Base-by-base conservation (phyloP, 2,797 vertebrate species). In the Allobates femoralis region DNA sequence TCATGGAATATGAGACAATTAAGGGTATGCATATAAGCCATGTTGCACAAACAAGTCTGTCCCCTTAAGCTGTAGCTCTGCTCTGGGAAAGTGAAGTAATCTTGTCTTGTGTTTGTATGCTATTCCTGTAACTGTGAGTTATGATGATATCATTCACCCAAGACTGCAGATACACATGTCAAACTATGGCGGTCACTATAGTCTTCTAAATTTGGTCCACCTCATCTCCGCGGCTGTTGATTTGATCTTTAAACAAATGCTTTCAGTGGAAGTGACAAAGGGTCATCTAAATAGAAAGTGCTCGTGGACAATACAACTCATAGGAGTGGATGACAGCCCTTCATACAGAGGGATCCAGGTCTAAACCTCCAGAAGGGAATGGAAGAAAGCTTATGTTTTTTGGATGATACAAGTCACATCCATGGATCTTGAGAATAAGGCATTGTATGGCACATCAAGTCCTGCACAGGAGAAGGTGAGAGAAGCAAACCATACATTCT, bases 61-160 rank as follows among this genome's bases (percentile, higher is more conserved):
- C 71, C 32, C 60, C 71, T 88, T 85, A 0, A 5, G 58, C 34
- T 79, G 46, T 73, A 73, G 71, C 82, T 0, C 0, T 81, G 87
- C 37, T 84, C 58, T 84, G 2, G 19, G 86, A 83, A 84, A 34
- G 87, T 78, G 46, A 78, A 88, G 83, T 83, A 5, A 1, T 85
- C 87, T 79, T 86, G 88, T 88, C 89, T 89, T 80, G 78, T 86
- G 90, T 89, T 88, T 79, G 91, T n/a, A 90, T 89, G 94, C 95
- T 96, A 96, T 96, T 96, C 92, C 93, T 93, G 95, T 96, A 92
- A 50, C 89, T 88, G 89, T 93, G 93, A 94, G 92, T 90, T 94
- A 90, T 81, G 51, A 32, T 77, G 71, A 91, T 90, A 91, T 93
- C 93, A 94, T 92, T 91, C 91, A 87, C 92, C 88, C 86, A 83